These are phyloP conservation scores for Agriopis marginaria DNA, from an alignment of 2,888 invertebrate genomes.

Conservation along the genomic window DNA sequence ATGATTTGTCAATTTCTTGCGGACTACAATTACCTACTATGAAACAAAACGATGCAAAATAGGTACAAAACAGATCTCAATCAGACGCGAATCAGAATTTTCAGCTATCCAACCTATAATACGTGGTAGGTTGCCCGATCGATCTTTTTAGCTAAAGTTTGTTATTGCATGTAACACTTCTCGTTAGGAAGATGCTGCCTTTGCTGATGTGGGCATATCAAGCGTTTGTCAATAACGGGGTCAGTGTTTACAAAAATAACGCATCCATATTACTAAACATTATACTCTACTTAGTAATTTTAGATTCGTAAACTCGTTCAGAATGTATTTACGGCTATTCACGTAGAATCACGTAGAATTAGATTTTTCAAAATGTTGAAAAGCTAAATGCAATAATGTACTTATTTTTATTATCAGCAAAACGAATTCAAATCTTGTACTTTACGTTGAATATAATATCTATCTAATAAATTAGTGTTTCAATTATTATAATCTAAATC, in stretches of 20 bases:
- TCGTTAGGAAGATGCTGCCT: background rate
- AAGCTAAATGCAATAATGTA: conserved; percentile 34
- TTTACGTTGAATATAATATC: conserved; percentile 31
- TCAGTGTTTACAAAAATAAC: conserved; percentile 25
- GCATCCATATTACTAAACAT: background rate
- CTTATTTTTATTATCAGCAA: conserved; percentile 4
- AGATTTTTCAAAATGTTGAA: background rate
- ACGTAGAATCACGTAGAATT: background rate
- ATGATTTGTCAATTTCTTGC: background rate
- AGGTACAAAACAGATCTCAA: too few species aligned
- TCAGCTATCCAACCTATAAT: too few species aligned
- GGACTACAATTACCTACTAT: too few species aligned
- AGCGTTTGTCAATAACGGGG: background rate
- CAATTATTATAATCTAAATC: conserved; percentile 18
- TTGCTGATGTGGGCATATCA: background rate
- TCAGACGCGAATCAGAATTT: too few species aligned
- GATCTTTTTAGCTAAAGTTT: too few species aligned
- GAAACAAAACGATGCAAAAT: too few species aligned
- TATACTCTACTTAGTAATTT: background rate
- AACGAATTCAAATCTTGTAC: conserved; percentile 23
- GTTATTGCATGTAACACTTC: background rate
- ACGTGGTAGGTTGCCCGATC: too few species aligned
- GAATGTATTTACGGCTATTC: background rate
- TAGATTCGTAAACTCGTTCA: conserved; percentile 9
- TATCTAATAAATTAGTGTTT: conserved; percentile 36